These are phyloP conservation scores for Eugnorisma glareosa DNA, from an alignment of 2,888 invertebrate genomes.

Conservation along the genomic window DNA sequence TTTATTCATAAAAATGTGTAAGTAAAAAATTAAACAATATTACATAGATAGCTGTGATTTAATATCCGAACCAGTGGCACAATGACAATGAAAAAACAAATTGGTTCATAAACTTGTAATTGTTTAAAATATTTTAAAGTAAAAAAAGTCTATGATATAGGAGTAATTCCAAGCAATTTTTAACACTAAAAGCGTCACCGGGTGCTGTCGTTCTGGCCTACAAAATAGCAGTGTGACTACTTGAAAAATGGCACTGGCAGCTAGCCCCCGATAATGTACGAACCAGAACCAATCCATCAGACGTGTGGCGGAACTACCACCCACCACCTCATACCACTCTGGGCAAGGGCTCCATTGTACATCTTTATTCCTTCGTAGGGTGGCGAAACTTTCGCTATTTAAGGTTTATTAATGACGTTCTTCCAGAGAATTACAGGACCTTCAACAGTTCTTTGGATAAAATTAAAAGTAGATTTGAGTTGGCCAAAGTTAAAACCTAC, in stretches of 20 bases:
- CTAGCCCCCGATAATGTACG: slow-evolving; percentile 82
- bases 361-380: slow-evolving; percentile 60
- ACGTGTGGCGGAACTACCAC: slow-evolving; percentile 66
- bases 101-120: background rate
- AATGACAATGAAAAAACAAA: background rate
- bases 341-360: slow-evolving; percentile 62
- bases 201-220: slow-evolving; percentile 73
- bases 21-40: background rate
- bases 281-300: slow-evolving; percentile 80
- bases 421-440: slow-evolving; percentile 10
- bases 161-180: slow-evolving; percentile 49
- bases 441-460: background rate
- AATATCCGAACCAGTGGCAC: background rate
- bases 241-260: slow-evolving; percentile 82
- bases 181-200: slow-evolving; percentile 51
- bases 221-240: slow-evolving; percentile 76
- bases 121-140: slow-evolving; percentile 14
- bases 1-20: background rate
- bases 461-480: slow-evolving; percentile 34
- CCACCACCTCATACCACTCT: slow-evolving; percentile 63
- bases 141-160: background rate
- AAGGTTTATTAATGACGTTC: slow-evolving; percentile 24
- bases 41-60: background rate
- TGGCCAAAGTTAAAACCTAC: background rate
- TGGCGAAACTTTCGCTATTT: slow-evolving; percentile 52